Base-by-base conservation (phyloP, 2,113 vertebrate species). In the Syrmaticus mikado region DNA sequence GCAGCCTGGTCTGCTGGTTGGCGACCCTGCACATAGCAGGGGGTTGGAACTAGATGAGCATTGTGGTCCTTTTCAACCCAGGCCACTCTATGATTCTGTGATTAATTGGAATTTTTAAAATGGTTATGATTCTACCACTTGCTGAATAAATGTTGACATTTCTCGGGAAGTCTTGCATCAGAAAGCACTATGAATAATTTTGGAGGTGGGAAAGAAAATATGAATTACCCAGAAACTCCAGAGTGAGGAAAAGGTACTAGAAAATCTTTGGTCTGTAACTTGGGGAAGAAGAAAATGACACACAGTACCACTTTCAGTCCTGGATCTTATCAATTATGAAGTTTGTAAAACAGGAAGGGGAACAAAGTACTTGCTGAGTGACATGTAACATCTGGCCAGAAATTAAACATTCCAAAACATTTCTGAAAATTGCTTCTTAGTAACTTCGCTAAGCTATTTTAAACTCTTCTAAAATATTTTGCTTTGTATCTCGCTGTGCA, bases 291-390 rank as follows among this genome's bases (percentile, higher is more conserved):
- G 52, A 80, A 70, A 85, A 58, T 36, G 16, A 78, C 57, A 67
- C 32, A 68, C 60, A 43, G 30, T 22, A 22, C 17, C 24, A 52
- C 27, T 90, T 90, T 85, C 15, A 65, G 36, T 72, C 30, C 79
- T 87, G 76, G 65, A 13, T 87, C 52, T 92, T 87, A 72, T 41
- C 83, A 83, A 40, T 64, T 74, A 43, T 1, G 41, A 52, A 64
- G 72, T 65, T 77, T 72, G 50, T 93, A 45, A 76, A 92, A 89
- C 79, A 83, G 92, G 92, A 94, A 95, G 73, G 55, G 85, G 87
- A 92, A 92, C 79, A 3, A 7, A 81, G 48, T 28, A 4, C 19
- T 93, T 85, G 74, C 72, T 78, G 85, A 83, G 57, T 91, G 94
- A 94, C 0, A 1, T 83, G 36, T 52, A 68, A 88, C 82, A 93